Conservation (phyloP, 2,113 vertebrate species). For the Tautogolabrus adspersus region DNA sequence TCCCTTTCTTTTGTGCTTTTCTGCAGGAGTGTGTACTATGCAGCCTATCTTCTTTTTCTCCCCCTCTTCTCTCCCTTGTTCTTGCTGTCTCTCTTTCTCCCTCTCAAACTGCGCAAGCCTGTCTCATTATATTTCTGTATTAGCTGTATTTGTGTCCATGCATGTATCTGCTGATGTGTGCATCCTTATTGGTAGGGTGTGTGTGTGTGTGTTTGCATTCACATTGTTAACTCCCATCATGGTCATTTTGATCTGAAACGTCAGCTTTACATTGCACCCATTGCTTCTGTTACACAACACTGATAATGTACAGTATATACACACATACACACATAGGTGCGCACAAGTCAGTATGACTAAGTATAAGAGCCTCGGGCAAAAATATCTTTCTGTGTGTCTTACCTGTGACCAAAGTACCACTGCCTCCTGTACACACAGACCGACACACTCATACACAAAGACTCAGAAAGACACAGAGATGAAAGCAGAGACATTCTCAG, state of each 20-base stretch:
- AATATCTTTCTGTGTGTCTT: constrained; percentile 7
- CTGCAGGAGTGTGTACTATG: constrained; percentile 36
- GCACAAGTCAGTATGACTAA: constrained; percentile 5
- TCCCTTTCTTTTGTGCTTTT: constrained; percentile 12
- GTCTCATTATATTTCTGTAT: constrained; percentile 57
- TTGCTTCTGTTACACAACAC: background rate
- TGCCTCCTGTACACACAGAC: background rate
- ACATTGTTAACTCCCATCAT: constrained; percentile 13
- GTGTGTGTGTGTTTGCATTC: background rate
- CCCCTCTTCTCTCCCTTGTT: background rate
- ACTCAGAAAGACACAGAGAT: constrained; percentile 13
- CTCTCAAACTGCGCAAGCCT: constrained; percentile 33
- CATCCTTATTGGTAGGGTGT: constrained; percentile 3
- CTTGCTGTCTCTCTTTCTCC: constrained; percentile 10
- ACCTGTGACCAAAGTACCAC: background rate
- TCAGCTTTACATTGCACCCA: background rate
- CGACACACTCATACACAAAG: background rate
- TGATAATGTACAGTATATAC: background rate
- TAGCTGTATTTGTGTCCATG: constrained; percentile 41
- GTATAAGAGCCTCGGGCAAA: background rate
- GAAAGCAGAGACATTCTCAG: constrained; percentile 32
- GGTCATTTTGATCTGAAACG: constrained; percentile 11
- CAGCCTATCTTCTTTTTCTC: constrained; percentile 23
- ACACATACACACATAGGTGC: background rate
- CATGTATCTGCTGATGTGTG: constrained; percentile 49